Percentiles rank a stretch among this genome's conserved stretches.
These are phyloP conservation scores for Melanogrammus aeglefinus DNA, from an alignment of 2,797 vertebrate genomes.

Conservation along the genomic window DNA sequence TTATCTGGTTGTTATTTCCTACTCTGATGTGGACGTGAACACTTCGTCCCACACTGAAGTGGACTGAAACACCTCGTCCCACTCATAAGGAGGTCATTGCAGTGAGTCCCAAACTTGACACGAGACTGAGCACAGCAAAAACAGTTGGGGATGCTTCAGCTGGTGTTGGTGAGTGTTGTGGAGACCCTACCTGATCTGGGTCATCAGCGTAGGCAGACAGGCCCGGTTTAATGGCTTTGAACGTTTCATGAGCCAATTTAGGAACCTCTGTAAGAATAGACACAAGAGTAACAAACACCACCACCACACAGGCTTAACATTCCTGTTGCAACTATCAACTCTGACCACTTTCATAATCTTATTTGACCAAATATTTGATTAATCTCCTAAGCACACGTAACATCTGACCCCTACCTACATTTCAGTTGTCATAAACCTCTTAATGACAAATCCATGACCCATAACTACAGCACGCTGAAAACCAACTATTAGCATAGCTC, in stretches of 20 bases:
- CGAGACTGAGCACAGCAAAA: not conserved
- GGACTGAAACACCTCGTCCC: too few species aligned
- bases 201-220: slow-evolving; percentile 91
- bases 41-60: too few species aligned
- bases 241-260: slow-evolving; percentile 81
- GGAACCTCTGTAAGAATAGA: slow-evolving; percentile 73
- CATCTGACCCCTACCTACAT: slow-evolving; percentile 34
- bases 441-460: slow-evolving; percentile 41
- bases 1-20: too few species aligned
- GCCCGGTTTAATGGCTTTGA: slow-evolving; percentile 88
- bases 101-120: too few species aligned
- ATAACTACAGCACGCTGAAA: slow-evolving; percentile 57
- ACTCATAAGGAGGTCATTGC: not conserved
- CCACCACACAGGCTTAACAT: not conserved
- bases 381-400: slow-evolving; percentile 1
- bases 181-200: slow-evolving; percentile 78
- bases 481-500: slow-evolving; percentile 37
- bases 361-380: not conserved
- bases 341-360: not conserved
- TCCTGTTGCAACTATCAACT: not conserved
- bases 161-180: not conserved
- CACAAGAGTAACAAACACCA: not conserved
- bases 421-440: slow-evolving; percentile 45
- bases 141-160: not conserved
- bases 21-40: too few species aligned